Base-by-base conservation (phyloP, 1,140 invertebrate species). In the Macrobrachium nipponense region DNA sequence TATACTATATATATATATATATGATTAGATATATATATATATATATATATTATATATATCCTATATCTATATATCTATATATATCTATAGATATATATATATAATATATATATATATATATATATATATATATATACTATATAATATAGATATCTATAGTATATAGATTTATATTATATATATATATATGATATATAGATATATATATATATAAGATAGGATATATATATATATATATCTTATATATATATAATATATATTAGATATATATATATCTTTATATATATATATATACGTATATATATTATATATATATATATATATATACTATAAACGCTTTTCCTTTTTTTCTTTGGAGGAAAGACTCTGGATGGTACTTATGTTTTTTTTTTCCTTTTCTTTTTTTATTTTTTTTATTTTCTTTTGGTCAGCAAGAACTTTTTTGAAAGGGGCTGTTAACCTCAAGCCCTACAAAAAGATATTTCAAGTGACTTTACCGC, bases 181-280 rank as follows among this genome's bases (percentile, higher is more conserved):
- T n/a, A 68, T 68, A 20, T n/a, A 18, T 68, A 68, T 68, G 27
- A n/a, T 68, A 68, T 68, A n/a, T 68, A 68, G 1, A 68, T 23
- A 68, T 23, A 68, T 68, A 68, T 68, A 68, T 68, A 68, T 68
- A 68, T 68, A n/a, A n/a, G n/a, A n/a, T n/a, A n/a, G n/a, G n/a
- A 68, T 66, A 66, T 66, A 66, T 66, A 66, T 66, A 66, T 66
- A 17, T 66, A 66, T 23, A 66, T 66, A 66, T n/a, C 15, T 7
- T 66, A 66, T 8, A 66, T 66, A 66, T 66, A 66, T 66, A 66
- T 66, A 66, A 66, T 66, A 66, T 66, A 23, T 66, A 66, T 66
- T n/a, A n/a, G n/a, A 66, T 66, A 66, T 66, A 66, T 66, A 66
- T 66, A 66, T 66, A 23, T 66, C 5, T 66, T 7, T 23, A 66